Evolutionary conservation across 2,888 invertebrate genomes (phyloP).

Genomic region (Ennomos quercinarius): DNA sequence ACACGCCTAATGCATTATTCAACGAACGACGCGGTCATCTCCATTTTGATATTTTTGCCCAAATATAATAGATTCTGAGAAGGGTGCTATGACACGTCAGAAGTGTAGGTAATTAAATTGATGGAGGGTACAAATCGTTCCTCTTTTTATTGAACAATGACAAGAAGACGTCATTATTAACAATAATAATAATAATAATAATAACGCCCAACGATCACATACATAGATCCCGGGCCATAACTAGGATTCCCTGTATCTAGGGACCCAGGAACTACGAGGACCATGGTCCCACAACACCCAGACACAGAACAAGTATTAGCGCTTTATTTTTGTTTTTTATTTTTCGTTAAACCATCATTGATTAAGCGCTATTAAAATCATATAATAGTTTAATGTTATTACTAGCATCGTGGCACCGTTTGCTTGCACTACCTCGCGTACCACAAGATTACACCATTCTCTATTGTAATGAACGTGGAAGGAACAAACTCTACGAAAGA

Average conservation of each 20-base stretch:
- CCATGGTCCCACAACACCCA: too few species aligned
- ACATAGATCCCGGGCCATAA: too few species aligned
- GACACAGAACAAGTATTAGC: too few species aligned
- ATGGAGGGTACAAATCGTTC: constrained; percentile 5
- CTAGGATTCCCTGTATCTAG: too few species aligned
- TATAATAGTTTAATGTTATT: constrained; percentile 21
- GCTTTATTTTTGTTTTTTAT: too few species aligned
- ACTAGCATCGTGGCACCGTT: constrained; percentile 48
- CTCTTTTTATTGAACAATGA: constrained; percentile 10
- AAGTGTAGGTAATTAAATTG: constrained; percentile 7
- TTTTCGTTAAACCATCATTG: too few species aligned
- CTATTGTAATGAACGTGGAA: constrained; percentile 64
- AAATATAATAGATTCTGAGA: constrained; percentile 42
- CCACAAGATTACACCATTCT: constrained; percentile 37
- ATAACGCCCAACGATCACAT: too few species aligned
- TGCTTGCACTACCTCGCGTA: constrained; percentile 41
- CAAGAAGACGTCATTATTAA: constrained; percentile 7
- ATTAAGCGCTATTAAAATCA: constrained; percentile 28
- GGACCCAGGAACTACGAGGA: too few species aligned
- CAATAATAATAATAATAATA: too few species aligned
- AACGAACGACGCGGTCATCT: constrained; percentile 64
- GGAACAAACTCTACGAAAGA: constrained; percentile 58
- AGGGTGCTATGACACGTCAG: constrained; percentile 26
- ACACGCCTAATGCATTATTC: constrained; percentile 75
- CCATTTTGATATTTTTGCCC: constrained; percentile 64